Base-by-base conservation (phyloP, 2,797 vertebrate genomes). In the Xerus rutilus region DNA sequence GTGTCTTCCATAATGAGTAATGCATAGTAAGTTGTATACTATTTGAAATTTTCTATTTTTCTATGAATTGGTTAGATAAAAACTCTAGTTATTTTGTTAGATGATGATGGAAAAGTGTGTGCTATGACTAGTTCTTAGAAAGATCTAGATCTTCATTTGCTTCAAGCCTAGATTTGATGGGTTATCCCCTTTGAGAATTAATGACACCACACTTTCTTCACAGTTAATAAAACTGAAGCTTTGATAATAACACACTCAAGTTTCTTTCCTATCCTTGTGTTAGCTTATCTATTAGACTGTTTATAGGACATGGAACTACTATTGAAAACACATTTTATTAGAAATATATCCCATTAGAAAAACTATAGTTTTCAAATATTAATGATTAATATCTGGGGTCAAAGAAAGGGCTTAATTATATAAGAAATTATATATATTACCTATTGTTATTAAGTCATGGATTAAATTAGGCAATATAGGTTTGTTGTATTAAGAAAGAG, bases 61-160 rank as follows among this genome's bases (percentile, higher is more conserved):
- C 52, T 30, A 4, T 77, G 9, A 62, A 35, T 59, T 43, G 49
- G 47, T 35, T 87, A 47, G 10, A 79, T 70, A 83, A 74, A 96
- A 79, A 5, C 0, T 49, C 18, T 57, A 67, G 3, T 39, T 20
- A 35, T 59, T 72, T 91, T 91, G n/a, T 86, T 82, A 84, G 32
- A 49, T 77, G 91, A 85, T 81, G 52, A 84, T 17, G 43, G 45
- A 76, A 82, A 89, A 52, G 0, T 54, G 4, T 54, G 3, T 12
- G 10, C 30, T 94, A 62, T 72, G 12, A 65, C 85, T 84, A 83
- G 81, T 21, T 76, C 17, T 93, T 92, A 86, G 8, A 49, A 95
- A 77, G 11, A 13, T 23, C 62, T 47, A 35, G 17, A 3, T 13
- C 13, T 76, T 86, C 23, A 14, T 94, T 73, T 84, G 13, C 30